These are phyloP conservation scores for Lamprotornis superbus DNA, from an alignment of 2,113 vertebrate genomes.

Conservation along the genomic window DNA sequence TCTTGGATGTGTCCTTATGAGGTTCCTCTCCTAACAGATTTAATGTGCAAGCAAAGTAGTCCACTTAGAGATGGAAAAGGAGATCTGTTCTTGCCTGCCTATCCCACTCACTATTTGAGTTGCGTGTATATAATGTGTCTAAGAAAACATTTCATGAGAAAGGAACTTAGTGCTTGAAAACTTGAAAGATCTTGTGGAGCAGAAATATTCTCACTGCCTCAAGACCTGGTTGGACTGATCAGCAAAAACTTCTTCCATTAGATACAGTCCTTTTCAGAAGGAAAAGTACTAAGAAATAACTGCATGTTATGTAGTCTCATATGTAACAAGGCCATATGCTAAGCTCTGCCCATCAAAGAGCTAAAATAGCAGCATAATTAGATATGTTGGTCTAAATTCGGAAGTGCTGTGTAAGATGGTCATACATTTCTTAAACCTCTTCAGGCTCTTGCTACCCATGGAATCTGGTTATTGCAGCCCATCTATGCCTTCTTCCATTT, in stretches of 20 bases:
- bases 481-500: neutral
- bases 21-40: neutral
- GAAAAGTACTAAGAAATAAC: neutral
- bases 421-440: neutral
- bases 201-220: neutral
- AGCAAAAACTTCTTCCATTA: neutral
- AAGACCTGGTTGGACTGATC: neutral
- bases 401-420: constrained; percentile 24
- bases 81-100: neutral
- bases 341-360: neutral
- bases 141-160: neutral
- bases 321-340: neutral
- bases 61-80: neutral
- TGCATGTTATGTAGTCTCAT: accelerated
- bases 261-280: neutral
- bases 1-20: neutral
- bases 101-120: accelerated
- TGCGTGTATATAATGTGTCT: neutral
- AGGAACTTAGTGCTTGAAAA: neutral
- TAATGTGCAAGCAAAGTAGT: neutral
- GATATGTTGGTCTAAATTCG: constrained; percentile 29
- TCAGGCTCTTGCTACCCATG: neutral
- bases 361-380: constrained; percentile 3
- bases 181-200: neutral
- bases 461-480: neutral